These are phyloP conservation scores for Bibio marci DNA, from an alignment of 2,888 invertebrate genomes.

Conservation along the genomic window DNA sequence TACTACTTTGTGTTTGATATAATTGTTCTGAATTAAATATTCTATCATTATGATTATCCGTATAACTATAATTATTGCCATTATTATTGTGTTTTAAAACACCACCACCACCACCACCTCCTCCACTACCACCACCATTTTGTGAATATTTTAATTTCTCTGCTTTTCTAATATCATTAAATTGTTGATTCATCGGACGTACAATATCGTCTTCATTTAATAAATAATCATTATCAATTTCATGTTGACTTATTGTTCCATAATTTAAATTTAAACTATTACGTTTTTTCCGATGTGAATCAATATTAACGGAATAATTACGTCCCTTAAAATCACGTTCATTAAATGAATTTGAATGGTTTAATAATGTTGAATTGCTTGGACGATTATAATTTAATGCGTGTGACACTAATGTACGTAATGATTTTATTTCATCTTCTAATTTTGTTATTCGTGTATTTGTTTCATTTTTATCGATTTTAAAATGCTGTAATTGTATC, in stretches of 20 bases:
- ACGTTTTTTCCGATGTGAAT: slow-evolving; percentile 14
- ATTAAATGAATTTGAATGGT: neutral
- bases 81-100: neutral
- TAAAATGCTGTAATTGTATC: slow-evolving; percentile 46
- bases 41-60: neutral
- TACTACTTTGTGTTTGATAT: slow-evolving; percentile 13
- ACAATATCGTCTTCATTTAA: slow-evolving; percentile 1
- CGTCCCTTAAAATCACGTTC: neutral
- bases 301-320: neutral
- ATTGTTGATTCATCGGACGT: slow-evolving; percentile 1
- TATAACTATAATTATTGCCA: neutral
- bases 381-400: slow-evolving; percentile 17
- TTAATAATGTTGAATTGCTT: neutral
- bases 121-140: neutral
- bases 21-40: neutral
- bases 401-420: slow-evolving; percentile 24
- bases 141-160: slow-evolving; percentile 2
- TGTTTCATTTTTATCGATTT: slow-evolving; percentile 44
- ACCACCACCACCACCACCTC: too few species aligned
- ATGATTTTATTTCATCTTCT: slow-evolving; percentile 45
- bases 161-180: neutral
- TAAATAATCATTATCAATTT: slow-evolving; percentile 5
- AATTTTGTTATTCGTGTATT: slow-evolving; percentile 48
- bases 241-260: slow-evolving; percentile 24
- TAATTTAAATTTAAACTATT: slow-evolving; percentile 23